phyloP scores from a whole-genome alignment of 2,888 invertebrate species.

The Syritta pipiens region DNA sequence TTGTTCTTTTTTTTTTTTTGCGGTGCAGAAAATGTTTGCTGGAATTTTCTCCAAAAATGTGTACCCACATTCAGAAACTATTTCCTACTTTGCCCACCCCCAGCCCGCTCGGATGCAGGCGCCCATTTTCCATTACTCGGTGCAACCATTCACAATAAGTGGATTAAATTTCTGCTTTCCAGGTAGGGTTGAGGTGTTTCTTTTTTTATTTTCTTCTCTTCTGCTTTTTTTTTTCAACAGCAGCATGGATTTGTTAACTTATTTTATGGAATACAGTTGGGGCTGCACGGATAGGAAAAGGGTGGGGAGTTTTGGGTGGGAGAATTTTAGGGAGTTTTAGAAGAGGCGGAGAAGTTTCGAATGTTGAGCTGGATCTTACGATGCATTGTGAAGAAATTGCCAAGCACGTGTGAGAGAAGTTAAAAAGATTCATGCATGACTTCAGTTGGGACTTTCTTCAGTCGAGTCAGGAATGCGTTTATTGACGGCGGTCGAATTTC shows the following conservation, averaged over 20 bases:
- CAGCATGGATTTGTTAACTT: neutral
- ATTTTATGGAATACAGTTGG: neutral
- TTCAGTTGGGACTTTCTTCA: too few species aligned
- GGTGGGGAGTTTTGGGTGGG: too few species aligned
- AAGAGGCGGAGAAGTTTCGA: too few species aligned
- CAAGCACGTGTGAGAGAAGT: too few species aligned
- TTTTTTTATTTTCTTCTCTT: neutral
- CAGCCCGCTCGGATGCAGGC: neutral
- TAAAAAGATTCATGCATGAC: too few species aligned
- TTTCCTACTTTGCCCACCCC: neutral
- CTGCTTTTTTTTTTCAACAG: neutral
- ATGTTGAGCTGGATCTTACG: too few species aligned
- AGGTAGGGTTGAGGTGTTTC: neutral
- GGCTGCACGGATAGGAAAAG: too few species aligned
- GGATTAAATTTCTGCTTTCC: conserved; percentile 43
- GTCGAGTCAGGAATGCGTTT: too few species aligned
- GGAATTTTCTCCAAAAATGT: conserved; percentile 16
- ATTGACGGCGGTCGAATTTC: too few species aligned
- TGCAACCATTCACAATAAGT: conserved; percentile 52
- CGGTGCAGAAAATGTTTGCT: conserved; percentile 6
- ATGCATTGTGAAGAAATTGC: too few species aligned
- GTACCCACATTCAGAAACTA: neutral
- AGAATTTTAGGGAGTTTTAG: too few species aligned
- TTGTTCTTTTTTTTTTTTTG: too few species aligned
- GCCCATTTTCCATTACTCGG: conserved; percentile 46